phyloP scores from a whole-genome alignment of 2,797 vertebrate genomes.

The Gila robusta region DNA sequence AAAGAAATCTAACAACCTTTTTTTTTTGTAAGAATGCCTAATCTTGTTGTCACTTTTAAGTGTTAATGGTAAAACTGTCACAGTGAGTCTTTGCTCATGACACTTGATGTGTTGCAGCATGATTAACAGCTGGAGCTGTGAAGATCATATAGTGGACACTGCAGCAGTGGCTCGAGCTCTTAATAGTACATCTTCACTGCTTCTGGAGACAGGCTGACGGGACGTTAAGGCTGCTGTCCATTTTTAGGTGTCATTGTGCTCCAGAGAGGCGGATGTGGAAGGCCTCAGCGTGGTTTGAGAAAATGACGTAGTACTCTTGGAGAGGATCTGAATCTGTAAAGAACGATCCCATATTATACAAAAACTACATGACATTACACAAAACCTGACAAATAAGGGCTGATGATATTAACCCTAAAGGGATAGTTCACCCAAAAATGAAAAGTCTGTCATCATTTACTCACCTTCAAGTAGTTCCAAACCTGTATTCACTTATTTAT shows the following conservation, averaged over 20 bases:
- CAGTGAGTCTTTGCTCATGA: background rate
- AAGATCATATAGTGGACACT: background rate
- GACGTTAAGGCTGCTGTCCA: constrained; percentile 34
- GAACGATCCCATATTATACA: background rate
- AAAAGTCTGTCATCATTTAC: background rate
- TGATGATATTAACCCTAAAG: background rate
- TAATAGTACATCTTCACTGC: constrained; percentile 27
- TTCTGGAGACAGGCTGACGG: constrained; percentile 44
- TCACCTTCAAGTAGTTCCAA: background rate
- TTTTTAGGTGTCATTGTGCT: constrained; percentile 49
- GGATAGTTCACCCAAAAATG: background rate
- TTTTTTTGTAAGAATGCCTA: constrained; percentile 4
- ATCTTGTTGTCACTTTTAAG: constrained; percentile 27
- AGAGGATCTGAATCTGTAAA: constrained; percentile 42
- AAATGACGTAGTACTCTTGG: constrained; percentile 15
- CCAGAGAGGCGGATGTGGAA: constrained; percentile 25
- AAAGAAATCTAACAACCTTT: background rate
- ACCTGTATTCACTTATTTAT: background rate
- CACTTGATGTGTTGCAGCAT: constrained; percentile 10
- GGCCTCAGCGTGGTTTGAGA: background rate
- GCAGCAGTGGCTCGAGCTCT: constrained; percentile 28
- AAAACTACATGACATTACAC: background rate
- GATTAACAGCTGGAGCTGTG: background rate
- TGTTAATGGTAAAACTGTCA: constrained; percentile 31
- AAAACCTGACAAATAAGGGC: background rate